Base-by-base conservation (phyloP, 1,140 invertebrate genomes). In the Trichomalopsis sarcophagae region DNA sequence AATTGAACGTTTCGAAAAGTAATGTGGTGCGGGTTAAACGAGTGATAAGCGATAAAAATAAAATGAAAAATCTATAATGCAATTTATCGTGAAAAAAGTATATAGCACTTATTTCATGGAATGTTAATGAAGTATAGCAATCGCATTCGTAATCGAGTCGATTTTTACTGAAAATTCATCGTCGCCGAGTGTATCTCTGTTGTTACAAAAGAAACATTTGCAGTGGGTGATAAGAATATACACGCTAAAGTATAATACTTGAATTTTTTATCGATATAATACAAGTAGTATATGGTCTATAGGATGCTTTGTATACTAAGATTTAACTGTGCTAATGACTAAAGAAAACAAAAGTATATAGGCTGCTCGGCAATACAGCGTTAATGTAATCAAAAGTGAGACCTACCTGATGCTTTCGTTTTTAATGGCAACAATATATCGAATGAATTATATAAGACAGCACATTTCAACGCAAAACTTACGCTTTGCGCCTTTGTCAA, bases 191-290 rank as follows among this genome's bases (percentile, higher is more conserved):
- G 75, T 76, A 77, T 71, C 55, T 77, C 47, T 85, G 80, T 69
- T 77, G 40, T 81, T 82, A 78, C 74, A 85, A 81, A 85, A 85
- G 84, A 85, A 85, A 85, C 80, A 85, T 85, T 85, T 85, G 69
- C 79, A 82, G 55, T 78, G 62, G 14, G 30, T 27, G n/a, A 33
- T 23, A 40, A 55, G n/a, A 27, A 55, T 40, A 55, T 76, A 23
- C 10, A 85, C 36, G n/a, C 50, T 44, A 84, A 84, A 73, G 69
- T 73, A 75, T 62, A 55, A 75, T 62, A 55, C 71, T 23, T n/a
- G 68, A 44, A 55, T 74, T 74, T 27, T 66, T 75, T 36, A 80
- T 27, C 69, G 17, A 17, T 62, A 36, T 36, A 36, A 36, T 36
- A 36, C 33, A 36, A 36, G 4, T 36, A 36, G 33, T 36, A 36